Evolutionary conservation across 2,113 vertebrate genomes (phyloP), one percentile per base, ranked within the genome.

Genomic region (Ivindomyrus marchei): DNA sequence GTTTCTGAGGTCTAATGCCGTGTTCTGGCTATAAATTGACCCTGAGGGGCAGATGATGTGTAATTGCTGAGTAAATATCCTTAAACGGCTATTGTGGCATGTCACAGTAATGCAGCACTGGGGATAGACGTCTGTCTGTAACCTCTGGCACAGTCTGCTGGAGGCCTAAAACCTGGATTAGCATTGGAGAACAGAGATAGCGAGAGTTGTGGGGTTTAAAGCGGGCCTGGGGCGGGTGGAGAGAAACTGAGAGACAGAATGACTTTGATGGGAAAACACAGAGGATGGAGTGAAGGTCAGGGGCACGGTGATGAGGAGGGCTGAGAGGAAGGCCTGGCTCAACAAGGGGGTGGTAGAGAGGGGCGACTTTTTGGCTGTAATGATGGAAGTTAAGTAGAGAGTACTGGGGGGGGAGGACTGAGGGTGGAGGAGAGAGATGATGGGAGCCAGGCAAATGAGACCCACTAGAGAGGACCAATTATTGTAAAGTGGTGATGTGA

Each of bases 21-120:
- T 62, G 90, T 90, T 89, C 90, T 92, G 90, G 94, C 93, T 90
- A 90, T 90, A 88, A 88, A 92, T 89, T 91, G 92, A 92, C 94
- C 94, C 93, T 92, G 90, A 62, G 91, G 93, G 93, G 88, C 90
- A 90, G 90, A 86, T 90, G 0, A 52, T 88, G 88, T 92, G 92
- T 94, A 95, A 95, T 93, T 93, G 92, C 91, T 91, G 93, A 94
- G 93, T 95, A 94, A 94, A 96, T 95, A 94, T 95, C 90, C 91
- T 91, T 94, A 94, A 95, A 91, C 93, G 88, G 83, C 92, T 89
- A 91, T 93, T 93, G 91, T 89, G 45, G 66, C 92, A 92, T 88
- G 84, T 50, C 90, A 90, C 86, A 88, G 91, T 91, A 90, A 86
- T 24, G 89, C 89, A 89, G 90, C 92, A 92, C 13, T 93, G 92